Base-by-base conservation (phyloP, 2,888 invertebrate species). In the Drosophila mercatorum region DNA sequence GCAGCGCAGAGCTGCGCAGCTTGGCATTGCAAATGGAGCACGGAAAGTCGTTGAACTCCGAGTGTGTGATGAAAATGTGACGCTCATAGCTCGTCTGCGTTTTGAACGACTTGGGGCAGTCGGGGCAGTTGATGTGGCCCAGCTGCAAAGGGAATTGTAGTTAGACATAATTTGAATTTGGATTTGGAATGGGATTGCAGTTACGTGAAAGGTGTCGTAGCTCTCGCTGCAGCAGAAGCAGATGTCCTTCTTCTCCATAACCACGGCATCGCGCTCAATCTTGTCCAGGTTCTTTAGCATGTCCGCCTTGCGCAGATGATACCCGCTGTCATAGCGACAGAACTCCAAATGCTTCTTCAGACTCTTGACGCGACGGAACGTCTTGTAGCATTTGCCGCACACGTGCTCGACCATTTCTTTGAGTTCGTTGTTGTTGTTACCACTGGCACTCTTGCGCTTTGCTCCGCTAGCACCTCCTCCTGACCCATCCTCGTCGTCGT, bases 51-150 rank as follows among this genome's bases (percentile, higher is more conserved):
- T 94, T 94, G 51, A 94, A 94, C 43, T 94, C 94, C 53, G 95
- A 95, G 91, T 97, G 97, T 68, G 96, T 95, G 14, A 95, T 94
- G 57, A 94, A 93, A 17, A 94, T 92, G 91, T 97, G 97, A 8
- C 95, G 94, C 53, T 95, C 94, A 71, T 95, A 94, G 78, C 95
- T 95, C 34, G 94, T 93, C 88, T 95, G 94, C 41, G 95, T 95
- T 86, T 95, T 95, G 88, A 97, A 97, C 5, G 95, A 94, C 89
- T 97, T 96, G 12, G 94, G 94, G 86, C 97, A 97, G 77, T 95
- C 92, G 5, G 92, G 91, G 75, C 95, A 95, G 75, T 89, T 92
- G 36, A 93, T 93, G 61, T 92, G 92, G 4, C 93, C 93, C 66
- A 91, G 75, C 93, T 93, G 56, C 28, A 80, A 68, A 36, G 2